These are phyloP conservation scores for Sphenopsis melanotis DNA, from an alignment of 2,797 vertebrate species.

Conservation along the genomic window DNA sequence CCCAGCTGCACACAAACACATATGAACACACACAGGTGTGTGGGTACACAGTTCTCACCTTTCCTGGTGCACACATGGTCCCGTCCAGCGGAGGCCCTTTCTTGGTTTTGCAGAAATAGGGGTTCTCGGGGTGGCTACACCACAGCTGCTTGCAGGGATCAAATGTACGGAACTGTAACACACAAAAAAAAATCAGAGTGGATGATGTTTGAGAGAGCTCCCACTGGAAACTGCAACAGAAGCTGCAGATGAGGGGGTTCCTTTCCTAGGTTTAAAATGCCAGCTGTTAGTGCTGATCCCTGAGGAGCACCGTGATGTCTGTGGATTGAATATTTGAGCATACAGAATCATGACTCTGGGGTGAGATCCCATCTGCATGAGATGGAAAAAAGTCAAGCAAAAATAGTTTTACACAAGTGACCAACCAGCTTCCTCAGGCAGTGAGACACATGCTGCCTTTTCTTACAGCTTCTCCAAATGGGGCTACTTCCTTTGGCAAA, in stretches of 20 bases:
- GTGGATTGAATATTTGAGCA: neutral
- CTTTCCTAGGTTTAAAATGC: neutral
- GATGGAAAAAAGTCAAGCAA: neutral
- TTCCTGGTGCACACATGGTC: constrained; percentile 91
- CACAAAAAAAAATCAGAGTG: neutral
- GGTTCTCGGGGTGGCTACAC: constrained; percentile 98
- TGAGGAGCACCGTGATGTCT: accelerated
- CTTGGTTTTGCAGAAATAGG: constrained; percentile 99
- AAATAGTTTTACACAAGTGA: neutral
- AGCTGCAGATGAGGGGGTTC: neutral
- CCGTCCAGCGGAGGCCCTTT: constrained; percentile 97
- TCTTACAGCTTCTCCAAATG: neutral
- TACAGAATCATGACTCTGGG: neutral
- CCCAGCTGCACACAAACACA: too few relatives aligned
- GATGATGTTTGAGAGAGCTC: neutral
- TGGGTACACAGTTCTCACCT: constrained; percentile 73
- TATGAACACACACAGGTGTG: accelerated
- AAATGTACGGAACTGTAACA: constrained; percentile 90
- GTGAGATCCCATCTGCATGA: neutral
- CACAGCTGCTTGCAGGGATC: constrained; percentile 98
- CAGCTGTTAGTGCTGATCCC: neutral
- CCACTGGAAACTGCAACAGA: neutral
- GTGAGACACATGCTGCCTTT: neutral
- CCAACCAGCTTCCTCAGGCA: neutral
- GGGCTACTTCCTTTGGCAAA: neutral